Base-by-base conservation (phyloP, 1,140 invertebrate species). In the Brachionus sp. region DNA sequence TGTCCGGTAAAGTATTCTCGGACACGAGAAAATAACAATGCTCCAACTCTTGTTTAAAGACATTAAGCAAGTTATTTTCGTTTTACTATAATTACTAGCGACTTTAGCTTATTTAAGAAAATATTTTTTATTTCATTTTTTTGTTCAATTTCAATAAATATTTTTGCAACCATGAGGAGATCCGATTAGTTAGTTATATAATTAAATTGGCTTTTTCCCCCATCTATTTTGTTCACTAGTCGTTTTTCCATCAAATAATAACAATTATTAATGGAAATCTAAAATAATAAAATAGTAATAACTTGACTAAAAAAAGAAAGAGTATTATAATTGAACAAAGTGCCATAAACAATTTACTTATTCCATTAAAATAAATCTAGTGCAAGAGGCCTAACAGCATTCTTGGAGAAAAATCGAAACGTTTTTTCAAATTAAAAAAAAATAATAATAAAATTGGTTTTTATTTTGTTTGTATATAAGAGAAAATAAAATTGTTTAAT, bases 371-470 rank as follows among this genome's bases (percentile, higher is more conserved):
- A 50, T 25, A 75, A 75, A 46, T 75, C 70, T 25, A 75, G 70
- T 75, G 39, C 70, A 75, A 75, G 70, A 75, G 25, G 13, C 66
- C 70, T 46, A 75, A 75, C 70, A 75, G 70, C 70, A 75, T 75
- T 46, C 35, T 70, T 39, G 16, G 16, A 75, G 33, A 46, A 75
- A 75, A 75, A 75, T 46, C 9, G 44, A 25, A 75, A 50, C 39
- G n/a, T 19, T 70, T 57, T 70, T 70, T 66, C 23, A 25, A 25
- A 25, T 70, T 70, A 19, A 39, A 39, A 16, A 16, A 37, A 19
- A 37, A 19, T 29, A 29, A 29, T 29, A 29, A 29, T 35, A 39
- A 70, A 70, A 39, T 70, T 70, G 62, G 35, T 33, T 70, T 70
- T 57, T 57, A n/a, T 57, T 70, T 35, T 70, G 33, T 70, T 35